Evolutionary conservation across 2,888 invertebrate species (phyloP).

Genomic region (Drosophila picticornis): DNA sequence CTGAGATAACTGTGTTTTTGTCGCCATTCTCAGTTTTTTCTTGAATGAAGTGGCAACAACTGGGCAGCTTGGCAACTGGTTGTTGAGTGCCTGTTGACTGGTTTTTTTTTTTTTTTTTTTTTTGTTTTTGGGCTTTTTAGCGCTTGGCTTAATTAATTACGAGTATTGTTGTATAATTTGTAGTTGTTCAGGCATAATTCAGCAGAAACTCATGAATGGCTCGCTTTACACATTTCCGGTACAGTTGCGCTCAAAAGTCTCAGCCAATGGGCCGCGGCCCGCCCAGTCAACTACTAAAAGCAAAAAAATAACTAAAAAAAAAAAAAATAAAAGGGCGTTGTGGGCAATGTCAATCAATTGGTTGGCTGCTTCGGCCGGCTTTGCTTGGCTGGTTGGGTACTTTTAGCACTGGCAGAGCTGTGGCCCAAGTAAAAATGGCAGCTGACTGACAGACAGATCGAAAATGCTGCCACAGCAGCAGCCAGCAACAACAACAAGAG

Average conservation of each 20-base stretch:
- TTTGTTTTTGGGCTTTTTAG: conserved; percentile 43
- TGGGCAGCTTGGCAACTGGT: conserved; percentile 47
- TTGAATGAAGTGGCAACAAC: conserved; percentile 70
- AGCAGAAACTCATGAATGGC: conserved; percentile 62
- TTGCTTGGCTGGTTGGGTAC: conserved; percentile 57
- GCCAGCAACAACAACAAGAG: conserved; percentile 46
- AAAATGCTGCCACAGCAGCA: conserved; percentile 65
- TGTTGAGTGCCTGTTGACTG: conserved; percentile 42
- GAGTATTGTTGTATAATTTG: conserved; percentile 77
- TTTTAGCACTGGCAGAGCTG: conserved; percentile 24
- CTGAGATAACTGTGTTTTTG: conserved; percentile 53
- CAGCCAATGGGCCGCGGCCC: conserved; percentile 52
- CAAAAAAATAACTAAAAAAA: conserved; percentile 8
- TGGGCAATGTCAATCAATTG: conserved; percentile 81
- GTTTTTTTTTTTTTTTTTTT: not conserved
- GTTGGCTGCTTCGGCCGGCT: conserved; percentile 58
- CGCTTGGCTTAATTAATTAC: conserved; percentile 74
- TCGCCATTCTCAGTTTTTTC: conserved; percentile 67
- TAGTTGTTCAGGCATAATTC: conserved; percentile 63
- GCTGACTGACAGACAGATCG: conserved; percentile 81
- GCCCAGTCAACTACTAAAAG: conserved; percentile 41
- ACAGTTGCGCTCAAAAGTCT: conserved; percentile 52
- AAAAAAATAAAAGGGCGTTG: conserved; percentile 70
- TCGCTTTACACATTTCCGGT: conserved; percentile 62
- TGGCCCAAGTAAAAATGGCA: conserved; percentile 74